Percentiles rank a stretch among this genome's conserved stretches.
These are phyloP conservation scores for Tenthredo amoena DNA, from an alignment of 2,888 invertebrate genomes.

Conservation along the genomic window DNA sequence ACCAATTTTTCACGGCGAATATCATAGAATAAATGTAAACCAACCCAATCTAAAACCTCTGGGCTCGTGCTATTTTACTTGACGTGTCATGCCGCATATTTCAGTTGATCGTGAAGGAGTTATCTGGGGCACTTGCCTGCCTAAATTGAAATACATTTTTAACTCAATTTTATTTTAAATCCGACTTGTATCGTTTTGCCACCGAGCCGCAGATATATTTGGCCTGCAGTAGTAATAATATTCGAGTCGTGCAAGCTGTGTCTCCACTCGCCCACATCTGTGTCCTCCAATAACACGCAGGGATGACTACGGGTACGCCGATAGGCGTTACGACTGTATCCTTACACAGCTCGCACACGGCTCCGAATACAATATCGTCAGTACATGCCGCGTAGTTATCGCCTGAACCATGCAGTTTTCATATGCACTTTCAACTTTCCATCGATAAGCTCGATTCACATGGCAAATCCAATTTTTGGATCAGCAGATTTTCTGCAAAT, in stretches of 20 bases:
- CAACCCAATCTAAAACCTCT: background rate
- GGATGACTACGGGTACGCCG: slow-evolving; percentile 57
- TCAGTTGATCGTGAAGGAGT: background rate
- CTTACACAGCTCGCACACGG: slow-evolving; percentile 52
- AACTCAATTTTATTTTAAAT: slow-evolving; percentile 19
- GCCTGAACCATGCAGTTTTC: slow-evolving; percentile 29
- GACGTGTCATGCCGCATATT: background rate
- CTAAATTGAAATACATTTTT: background rate
- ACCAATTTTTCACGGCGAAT: background rate
- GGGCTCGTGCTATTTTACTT: background rate
- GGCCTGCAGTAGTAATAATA: slow-evolving; percentile 47
- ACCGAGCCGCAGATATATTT: slow-evolving; percentile 29
- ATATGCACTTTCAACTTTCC: slow-evolving; percentile 44
- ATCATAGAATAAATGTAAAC: background rate
- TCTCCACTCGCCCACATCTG: slow-evolving; percentile 59
- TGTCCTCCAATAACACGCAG: slow-evolving; percentile 60
- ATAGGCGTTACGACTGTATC: slow-evolving; percentile 57
- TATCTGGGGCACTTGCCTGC: background rate
- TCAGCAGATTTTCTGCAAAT: background rate
- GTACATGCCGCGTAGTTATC: slow-evolving; percentile 46
- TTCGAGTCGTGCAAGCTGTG: slow-evolving; percentile 48
- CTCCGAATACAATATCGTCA: slow-evolving; percentile 39
- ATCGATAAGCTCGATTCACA: background rate
- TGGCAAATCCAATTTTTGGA: background rate
- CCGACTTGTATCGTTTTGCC: background rate